Evolutionary conservation across 2,797 vertebrate species (phyloP).

Genomic region (Bovichtus variegatus): DNA sequence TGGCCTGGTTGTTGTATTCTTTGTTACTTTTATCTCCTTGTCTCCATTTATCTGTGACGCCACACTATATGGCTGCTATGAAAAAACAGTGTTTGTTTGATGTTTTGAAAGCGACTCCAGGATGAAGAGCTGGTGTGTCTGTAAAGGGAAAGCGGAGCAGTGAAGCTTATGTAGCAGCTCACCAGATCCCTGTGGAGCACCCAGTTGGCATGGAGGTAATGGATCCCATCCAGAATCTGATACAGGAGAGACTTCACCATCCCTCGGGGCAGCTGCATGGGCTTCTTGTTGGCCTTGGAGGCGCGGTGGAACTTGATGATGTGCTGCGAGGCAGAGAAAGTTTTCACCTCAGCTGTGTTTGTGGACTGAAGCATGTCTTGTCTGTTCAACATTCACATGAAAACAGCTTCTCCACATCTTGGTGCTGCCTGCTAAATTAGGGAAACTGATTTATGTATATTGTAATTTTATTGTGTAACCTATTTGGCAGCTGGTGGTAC

Average conservation of each 20-base stretch:
- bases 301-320: conserved; percentile 99
- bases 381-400: conserved; percentile 1
- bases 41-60: neutral
- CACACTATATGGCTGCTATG: neutral
- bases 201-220: conserved; percentile 99
- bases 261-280: conserved; percentile 97
- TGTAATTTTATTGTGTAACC: neutral
- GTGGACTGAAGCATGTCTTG: neutral
- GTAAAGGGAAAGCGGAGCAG: conserved; percentile 52
- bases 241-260: conserved; percentile 99
- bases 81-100: conserved; percentile 1
- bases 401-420: neutral
- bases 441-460: neutral
- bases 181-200: conserved; percentile 99
- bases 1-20: neutral
- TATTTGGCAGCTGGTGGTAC: neutral
- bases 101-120: conserved; percentile 18
- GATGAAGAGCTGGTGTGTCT: conserved; percentile 14
- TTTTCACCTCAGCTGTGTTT: conserved; percentile 13
- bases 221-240: conserved; percentile 99
- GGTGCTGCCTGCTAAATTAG: neutral
- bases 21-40: neutral
- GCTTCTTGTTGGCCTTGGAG: conserved; percentile 99
- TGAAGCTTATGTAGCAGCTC: conserved; percentile 76
- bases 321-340: conserved; percentile 85